These are phyloP conservation scores for Muscina levida DNA, from an alignment of 2,888 invertebrate genomes.

Conservation along the genomic window DNA sequence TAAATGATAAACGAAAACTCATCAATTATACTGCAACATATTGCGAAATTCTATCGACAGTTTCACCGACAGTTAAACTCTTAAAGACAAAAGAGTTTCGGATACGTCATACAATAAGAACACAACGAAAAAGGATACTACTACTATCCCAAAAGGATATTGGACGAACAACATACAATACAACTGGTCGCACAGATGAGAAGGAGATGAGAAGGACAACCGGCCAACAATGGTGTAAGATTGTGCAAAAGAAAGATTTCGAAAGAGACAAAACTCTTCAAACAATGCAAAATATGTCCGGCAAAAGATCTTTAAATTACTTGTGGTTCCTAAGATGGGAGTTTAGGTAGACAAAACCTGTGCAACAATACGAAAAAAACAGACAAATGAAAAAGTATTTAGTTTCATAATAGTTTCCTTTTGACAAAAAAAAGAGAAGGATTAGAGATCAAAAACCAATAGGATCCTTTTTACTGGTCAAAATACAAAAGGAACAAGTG, in stretches of 20 bases:
- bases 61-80: slow-evolving; percentile 22
- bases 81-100: slow-evolving; percentile 57
- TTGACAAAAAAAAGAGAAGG: slow-evolving; percentile 42
- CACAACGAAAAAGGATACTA: slow-evolving; percentile 45
- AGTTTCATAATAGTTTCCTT: slow-evolving; percentile 55
- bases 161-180: background rate
- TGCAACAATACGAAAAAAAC: too few relatives aligned
- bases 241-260: slow-evolving; percentile 29
- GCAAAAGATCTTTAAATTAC: slow-evolving; percentile 64
- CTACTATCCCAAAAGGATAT: slow-evolving; percentile 20
- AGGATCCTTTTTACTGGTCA: slow-evolving; percentile 25
- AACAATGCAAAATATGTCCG: slow-evolving; percentile 41
- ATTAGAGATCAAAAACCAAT: slow-evolving; percentile 43
- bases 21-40: slow-evolving; percentile 58
- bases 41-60: slow-evolving; percentile 56
- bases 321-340: slow-evolving; percentile 60
- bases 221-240: slow-evolving; percentile 43
- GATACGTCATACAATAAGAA: slow-evolving; percentile 25
- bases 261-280: slow-evolving; percentile 28
- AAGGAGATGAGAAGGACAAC: slow-evolving; percentile 27
- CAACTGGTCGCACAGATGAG: slow-evolving; percentile 47
- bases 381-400: slow-evolving; percentile 54
- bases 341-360: slow-evolving; percentile 51
- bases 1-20: slow-evolving; percentile 50
- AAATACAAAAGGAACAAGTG: slow-evolving; percentile 52